A percentile compares a stretch with the other conserved stretches of the same genome.
Evolutionary conservation across 2,113 vertebrate genomes (phyloP).

Genomic region (Petaurus breviceps): DNA sequence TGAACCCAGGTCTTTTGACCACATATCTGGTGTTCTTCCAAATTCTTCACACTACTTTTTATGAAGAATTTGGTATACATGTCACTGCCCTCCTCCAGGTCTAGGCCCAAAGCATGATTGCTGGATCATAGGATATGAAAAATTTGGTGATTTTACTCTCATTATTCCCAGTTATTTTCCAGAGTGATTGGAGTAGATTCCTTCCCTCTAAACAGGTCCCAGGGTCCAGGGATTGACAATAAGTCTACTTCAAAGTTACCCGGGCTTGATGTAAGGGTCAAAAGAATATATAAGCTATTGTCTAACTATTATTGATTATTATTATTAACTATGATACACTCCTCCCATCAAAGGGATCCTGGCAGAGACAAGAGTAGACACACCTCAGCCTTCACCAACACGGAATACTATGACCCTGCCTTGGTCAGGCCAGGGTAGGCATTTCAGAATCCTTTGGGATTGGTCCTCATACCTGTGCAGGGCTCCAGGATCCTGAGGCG

Average conservation of each 20-base stretch:
- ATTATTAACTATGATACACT: background rate
- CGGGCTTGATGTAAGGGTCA: background rate
- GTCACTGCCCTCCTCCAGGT: background rate
- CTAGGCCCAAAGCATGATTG: background rate
- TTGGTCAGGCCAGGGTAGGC: slow-evolving; percentile 26
- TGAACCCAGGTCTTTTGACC: too few species aligned
- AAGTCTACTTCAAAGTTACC: background rate
- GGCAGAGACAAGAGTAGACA: background rate
- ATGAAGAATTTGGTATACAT: background rate
- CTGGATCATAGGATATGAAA: background rate
- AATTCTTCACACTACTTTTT: background rate
- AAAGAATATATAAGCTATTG: background rate
- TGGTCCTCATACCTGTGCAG: slow-evolving; percentile 45
- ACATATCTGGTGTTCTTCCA: background rate
- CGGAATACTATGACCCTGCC: background rate
- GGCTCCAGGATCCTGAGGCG: slow-evolving; percentile 45
- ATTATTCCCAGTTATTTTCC: background rate
- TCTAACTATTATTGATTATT: background rate
- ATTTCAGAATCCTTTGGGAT: slow-evolving; percentile 53
- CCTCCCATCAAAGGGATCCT: background rate
- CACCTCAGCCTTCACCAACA: background rate
- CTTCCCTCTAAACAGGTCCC: background rate
- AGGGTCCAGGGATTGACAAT: background rate
- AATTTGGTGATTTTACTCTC: background rate
- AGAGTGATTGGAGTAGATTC: background rate